Percentiles rank a stretch among this genome's conserved stretches.
phyloP scores from a whole-genome alignment of 2,113 vertebrate genomes.

The Motacilla tschutschensis region DNA sequence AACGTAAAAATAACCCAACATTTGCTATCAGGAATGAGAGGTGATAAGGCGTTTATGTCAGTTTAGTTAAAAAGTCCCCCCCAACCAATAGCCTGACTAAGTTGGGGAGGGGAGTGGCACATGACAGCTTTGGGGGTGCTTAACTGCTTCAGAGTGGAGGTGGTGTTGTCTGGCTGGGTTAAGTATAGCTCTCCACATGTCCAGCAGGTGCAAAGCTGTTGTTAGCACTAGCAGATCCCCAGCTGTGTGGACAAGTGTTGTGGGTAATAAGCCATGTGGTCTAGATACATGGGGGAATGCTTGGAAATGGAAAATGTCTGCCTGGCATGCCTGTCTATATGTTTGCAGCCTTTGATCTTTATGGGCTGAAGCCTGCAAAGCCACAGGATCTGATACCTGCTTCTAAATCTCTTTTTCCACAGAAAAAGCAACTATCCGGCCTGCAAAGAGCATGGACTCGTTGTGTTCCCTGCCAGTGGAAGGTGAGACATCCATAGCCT shows the following conservation, averaged over 20 bases:
- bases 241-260: conserved; percentile 47
- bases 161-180: conserved; percentile 37
- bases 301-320: conserved; percentile 23
- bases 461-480: conserved; percentile 89
- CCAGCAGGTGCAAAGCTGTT: conserved; percentile 55
- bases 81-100: background rate
- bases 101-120: background rate
- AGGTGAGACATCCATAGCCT: conserved; percentile 72
- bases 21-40: conserved; percentile 25
- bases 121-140: background rate
- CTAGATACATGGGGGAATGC: background rate
- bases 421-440: conserved; percentile 92
- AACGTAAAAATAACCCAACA: background rate
- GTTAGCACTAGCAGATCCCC: conserved; percentile 24
- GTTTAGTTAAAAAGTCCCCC: background rate
- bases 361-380: background rate
- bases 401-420: conserved; percentile 47
- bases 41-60: conserved; percentile 13
- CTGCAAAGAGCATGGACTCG: conserved; percentile 97
- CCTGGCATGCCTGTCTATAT: background rate
- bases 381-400: background rate
- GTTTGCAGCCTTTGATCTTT: background rate
- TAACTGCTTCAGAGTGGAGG: background rate
- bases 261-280: background rate
- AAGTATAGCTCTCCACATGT: conserved; percentile 52